Percentiles rank a stretch among this genome's conserved stretches.
phyloP scores from a whole-genome alignment of 1,140 invertebrate genomes.

The Rhyzopertha dominica region DNA sequence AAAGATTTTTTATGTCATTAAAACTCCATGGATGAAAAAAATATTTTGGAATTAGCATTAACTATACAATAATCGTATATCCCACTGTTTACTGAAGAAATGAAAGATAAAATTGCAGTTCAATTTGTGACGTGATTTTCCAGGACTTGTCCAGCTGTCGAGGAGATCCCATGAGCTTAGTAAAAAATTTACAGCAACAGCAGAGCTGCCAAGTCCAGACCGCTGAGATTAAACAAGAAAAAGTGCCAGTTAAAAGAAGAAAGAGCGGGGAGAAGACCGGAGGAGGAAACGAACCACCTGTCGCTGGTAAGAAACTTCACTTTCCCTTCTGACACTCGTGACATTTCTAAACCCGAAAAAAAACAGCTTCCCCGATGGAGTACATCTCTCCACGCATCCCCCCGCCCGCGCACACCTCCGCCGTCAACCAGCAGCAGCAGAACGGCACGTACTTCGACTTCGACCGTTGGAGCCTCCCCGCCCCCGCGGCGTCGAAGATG shows the following conservation, averaged over 20 bases:
- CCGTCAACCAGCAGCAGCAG: slow-evolving; percentile 54
- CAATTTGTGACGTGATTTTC: slow-evolving; percentile 59
- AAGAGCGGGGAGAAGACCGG: slow-evolving; percentile 52
- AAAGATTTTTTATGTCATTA: no score
- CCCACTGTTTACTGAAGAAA: no score
- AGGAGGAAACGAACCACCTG: slow-evolving; percentile 3
- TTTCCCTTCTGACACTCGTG: slow-evolving; percentile 8
- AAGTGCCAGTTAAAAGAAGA: slow-evolving; percentile 44
- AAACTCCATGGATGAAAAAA: no score
- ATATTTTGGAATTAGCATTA: no score
- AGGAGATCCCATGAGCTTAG: slow-evolving; percentile 68
- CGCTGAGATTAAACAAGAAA: slow-evolving; percentile 49
- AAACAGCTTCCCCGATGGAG: slow-evolving; percentile 12
- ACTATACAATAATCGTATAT: no score
- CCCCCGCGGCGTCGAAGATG: slow-evolving; percentile 59
- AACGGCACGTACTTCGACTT: slow-evolving; percentile 68
- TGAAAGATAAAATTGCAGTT: slow-evolving; percentile 45
- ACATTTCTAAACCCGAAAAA: slow-evolving; percentile 8
- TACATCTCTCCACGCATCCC: slow-evolving; percentile 51
- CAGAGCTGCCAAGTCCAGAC: slow-evolving; percentile 58
- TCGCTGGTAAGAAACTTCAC: slow-evolving; percentile 10
- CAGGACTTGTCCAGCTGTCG: slow-evolving; percentile 66
- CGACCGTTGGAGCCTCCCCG: slow-evolving; percentile 66
- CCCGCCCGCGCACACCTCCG: slow-evolving; percentile 63
- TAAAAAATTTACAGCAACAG: slow-evolving; percentile 63